phyloP scores from a whole-genome alignment of 2,797 vertebrate genomes.

The Gallinago solitaria region DNA sequence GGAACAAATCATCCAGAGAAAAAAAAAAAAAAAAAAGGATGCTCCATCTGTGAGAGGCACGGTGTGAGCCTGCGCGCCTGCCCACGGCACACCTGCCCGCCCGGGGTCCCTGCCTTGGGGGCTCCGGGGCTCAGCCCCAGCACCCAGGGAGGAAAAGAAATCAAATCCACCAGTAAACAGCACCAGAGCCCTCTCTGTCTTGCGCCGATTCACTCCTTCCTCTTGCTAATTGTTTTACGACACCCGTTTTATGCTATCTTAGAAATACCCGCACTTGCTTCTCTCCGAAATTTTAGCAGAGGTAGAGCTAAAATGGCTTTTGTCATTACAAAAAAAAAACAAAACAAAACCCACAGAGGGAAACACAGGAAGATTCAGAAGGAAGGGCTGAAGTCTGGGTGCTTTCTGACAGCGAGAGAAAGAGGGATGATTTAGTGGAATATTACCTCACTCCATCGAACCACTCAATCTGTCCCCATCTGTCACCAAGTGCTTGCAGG shows the following conservation, averaged over 20 bases:
- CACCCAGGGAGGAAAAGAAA: background rate
- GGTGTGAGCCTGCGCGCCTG: background rate
- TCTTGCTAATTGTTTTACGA: conserved; percentile 9
- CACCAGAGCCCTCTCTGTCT: background rate
- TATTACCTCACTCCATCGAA: conserved; percentile 60
- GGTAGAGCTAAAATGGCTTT: conserved; percentile 40
- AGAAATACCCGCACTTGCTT: background rate
- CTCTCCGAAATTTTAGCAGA: conserved; percentile 4
- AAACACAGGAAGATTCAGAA: background rate
- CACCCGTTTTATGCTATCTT: background rate
- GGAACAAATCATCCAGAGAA: conserved; percentile 34
- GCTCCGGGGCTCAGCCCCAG: background rate
- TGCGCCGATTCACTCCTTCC: background rate
- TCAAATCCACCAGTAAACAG: background rate
- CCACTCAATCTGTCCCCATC: conserved; percentile 65
- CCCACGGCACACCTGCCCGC: conserved; percentile 16
- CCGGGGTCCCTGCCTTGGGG: accelerated
- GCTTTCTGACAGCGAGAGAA: conserved; percentile 45
- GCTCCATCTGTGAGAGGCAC: background rate
- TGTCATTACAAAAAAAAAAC: background rate
- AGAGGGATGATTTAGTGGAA: conserved; percentile 59
- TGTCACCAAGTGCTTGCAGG: conserved; percentile 39
- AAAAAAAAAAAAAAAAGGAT: background rate
- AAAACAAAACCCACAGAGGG: background rate
- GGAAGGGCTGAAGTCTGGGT: conserved; percentile 10